Evolutionary conservation across 2,888 invertebrate genomes (phyloP).

Genomic region (Drosophila peninsularis): DNA sequence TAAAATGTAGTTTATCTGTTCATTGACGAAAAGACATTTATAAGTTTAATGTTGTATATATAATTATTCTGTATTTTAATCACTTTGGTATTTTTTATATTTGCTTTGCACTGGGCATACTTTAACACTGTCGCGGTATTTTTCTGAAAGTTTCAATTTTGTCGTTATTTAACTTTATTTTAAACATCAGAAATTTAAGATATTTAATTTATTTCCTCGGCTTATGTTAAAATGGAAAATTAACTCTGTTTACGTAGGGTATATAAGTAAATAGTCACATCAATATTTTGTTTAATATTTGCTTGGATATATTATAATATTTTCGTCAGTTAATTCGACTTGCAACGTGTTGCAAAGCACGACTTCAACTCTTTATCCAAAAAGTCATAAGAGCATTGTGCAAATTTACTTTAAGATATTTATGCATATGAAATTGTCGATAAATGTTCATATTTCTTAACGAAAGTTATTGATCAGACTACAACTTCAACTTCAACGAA

Average conservation of each 20-base stretch:
- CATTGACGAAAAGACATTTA: too few relatives aligned
- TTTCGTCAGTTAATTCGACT: neutral
- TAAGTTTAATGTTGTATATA: too few relatives aligned
- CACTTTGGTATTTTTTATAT: neutral
- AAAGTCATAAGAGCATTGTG: neutral
- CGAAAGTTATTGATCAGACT: neutral
- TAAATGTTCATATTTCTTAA: neutral
- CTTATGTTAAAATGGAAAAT: neutral
- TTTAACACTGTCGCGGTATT: fast-evolving
- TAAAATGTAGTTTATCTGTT: too few relatives aligned
- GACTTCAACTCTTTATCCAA: neutral
- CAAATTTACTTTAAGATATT: too few relatives aligned
- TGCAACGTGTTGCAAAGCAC: neutral
- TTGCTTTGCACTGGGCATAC: neutral
- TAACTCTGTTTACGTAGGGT: fast-evolving
- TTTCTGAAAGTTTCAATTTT: neutral
- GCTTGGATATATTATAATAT: too few relatives aligned
- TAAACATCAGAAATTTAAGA: neutral
- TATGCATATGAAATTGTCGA: neutral
- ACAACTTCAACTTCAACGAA: neutral
- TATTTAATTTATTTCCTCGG: neutral
- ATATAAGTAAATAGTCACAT: neutral
- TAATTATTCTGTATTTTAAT: neutral
- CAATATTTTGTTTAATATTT: neutral
- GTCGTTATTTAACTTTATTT: neutral